Evolutionary conservation across 2,888 invertebrate genomes (phyloP), one percentile per base, ranked within the genome.

Genomic region (Dicycla oo): DNA sequence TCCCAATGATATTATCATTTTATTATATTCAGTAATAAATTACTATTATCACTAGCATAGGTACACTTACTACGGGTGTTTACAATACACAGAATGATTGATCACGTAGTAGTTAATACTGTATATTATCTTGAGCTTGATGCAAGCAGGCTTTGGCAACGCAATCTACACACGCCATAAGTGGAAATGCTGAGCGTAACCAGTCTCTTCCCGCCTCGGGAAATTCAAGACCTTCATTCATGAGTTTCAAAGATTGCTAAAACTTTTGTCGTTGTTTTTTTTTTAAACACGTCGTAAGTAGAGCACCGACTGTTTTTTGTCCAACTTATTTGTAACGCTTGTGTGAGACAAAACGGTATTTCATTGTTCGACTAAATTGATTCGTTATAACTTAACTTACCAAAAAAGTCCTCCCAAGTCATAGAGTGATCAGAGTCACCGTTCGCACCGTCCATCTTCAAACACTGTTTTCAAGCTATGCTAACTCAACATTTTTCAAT

Each of bases 351-450:
- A 63, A 71, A 69, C 65, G 11, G 11, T 57, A 76, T 43, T 61
- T 23, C 15, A 51, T n/a, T 68, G 3, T 38, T 67, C 15, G 51
- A 40, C 20, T 40, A 74, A 54, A 66, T 53, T 47, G 0, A 58
- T 65, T 69, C 13, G 10, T 34, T 56, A 8, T 26, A 72, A 60
- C 53, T 73, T 75, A 81, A 96, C 97, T 94, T 89, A 97, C 97
- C 97, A 89, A 97, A 97, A 96, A 97, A 97, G 89, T 97, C 97
- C 93, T 97, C 97, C 97, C 97, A 97, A 91, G 97, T 97, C 96
- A 97, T 96, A 91, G 97, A 97, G 88, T 97, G 97, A 93, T 97
- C 97, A 87, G 97, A 97, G 92, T 97, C 97, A 88, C 95, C 96
- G 87, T 94, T 96, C 85, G 94, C 93, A 90, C 94, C 96, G 90